Percentiles rank a stretch among this genome's conserved stretches.
Conservation (phyloP, 2,888 invertebrate genomes). For the Diadegma fenestrale region DNA sequence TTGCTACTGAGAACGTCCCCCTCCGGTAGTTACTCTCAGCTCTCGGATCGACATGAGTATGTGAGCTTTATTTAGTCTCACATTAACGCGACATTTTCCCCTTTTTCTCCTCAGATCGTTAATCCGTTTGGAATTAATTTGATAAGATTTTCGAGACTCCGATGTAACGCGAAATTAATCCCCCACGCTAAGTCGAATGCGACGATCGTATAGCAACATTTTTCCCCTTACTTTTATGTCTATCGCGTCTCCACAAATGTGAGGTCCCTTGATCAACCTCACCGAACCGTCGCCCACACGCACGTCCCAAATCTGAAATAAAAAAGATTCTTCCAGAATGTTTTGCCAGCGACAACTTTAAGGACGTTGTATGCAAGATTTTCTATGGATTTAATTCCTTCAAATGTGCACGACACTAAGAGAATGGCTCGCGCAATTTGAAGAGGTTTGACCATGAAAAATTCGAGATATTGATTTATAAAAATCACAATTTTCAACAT, state of each 20-base stretch:
- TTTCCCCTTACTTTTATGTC: constrained; percentile 86
- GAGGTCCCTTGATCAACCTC: constrained; percentile 87
- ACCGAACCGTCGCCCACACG: constrained; percentile 86
- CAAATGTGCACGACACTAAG: too few species aligned
- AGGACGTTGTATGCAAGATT: too few species aligned
- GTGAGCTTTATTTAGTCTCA: constrained; percentile 33
- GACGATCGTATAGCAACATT: background rate
- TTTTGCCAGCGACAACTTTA: too few species aligned
- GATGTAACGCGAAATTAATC: background rate
- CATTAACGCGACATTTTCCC: constrained; percentile 4
- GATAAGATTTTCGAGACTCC: background rate
- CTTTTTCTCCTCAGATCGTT: background rate
- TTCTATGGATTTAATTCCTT: too few species aligned
- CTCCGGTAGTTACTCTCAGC: constrained; percentile 26
- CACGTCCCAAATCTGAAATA: constrained; percentile 87
- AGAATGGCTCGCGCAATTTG: too few species aligned
- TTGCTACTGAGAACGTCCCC: constrained; percentile 36
- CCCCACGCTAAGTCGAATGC: background rate
- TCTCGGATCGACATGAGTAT: constrained; percentile 18
- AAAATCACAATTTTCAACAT: too few species aligned
- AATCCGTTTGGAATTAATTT: background rate
- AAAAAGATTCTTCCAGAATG: constrained; percentile 37
- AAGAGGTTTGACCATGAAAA: too few species aligned
- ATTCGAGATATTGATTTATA: too few species aligned
- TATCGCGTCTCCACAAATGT: constrained; percentile 87